phyloP scores from a whole-genome alignment of 2,797 vertebrate genomes.

The Sebastes kiyomatsui region DNA sequence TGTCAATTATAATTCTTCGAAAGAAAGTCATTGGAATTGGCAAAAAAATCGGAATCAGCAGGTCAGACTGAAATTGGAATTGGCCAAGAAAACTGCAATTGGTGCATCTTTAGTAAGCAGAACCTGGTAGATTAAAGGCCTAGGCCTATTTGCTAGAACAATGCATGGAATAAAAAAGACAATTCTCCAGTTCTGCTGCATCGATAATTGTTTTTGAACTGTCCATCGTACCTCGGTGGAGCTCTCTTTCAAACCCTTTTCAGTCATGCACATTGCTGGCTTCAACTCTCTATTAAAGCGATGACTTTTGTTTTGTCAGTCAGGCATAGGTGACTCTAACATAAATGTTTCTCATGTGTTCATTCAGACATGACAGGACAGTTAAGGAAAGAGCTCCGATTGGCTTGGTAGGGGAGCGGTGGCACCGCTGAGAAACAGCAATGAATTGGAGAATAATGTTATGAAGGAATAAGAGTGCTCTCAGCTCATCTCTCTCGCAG shows the following conservation, averaged over 20 bases:
- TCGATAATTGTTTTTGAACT: background rate
- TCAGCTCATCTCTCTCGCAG: background rate
- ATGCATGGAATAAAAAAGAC: background rate
- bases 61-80: background rate
- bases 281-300: background rate
- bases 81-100: background rate
- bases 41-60: background rate
- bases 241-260: background rate
- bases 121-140: constrained; percentile 4
- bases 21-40: background rate
- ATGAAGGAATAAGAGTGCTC: background rate
- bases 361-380: background rate
- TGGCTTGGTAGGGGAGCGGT: background rate
- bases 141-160: background rate
- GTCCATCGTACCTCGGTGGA: background rate
- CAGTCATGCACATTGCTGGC: background rate
- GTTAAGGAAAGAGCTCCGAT: background rate
- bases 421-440: background rate
- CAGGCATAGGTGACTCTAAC: background rate
- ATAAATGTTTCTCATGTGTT: background rate
- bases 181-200: background rate
- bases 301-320: background rate
- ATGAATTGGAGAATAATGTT: constrained; percentile 1
- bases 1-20: background rate
- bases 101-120: background rate